Base-by-base conservation (phyloP, 2,888 invertebrate genomes). In the Cryptocephalus primarius region DNA sequence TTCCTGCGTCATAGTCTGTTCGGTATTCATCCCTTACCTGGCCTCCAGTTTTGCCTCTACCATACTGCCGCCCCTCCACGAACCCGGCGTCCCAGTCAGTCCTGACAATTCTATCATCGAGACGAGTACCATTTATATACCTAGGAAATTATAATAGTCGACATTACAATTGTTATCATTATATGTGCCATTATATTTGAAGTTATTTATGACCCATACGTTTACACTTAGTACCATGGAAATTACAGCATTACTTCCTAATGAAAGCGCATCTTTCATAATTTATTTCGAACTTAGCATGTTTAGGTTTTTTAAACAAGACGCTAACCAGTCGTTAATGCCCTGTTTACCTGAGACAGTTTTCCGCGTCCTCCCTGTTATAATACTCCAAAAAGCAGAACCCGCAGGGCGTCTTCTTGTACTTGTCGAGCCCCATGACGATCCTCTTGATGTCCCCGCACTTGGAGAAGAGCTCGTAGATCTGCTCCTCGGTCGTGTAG, bases 31-130 rank as follows among this genome's bases (percentile, higher is more conserved):
- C 99, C 60, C 97, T 80, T 4, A 97, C 91, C 88, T 90, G 67
- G 62, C 99, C 99, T 45, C 99, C 99, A 60, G 90, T 90, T 73
- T 94, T 95, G 45, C 99, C 99, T 57, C 99, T 78, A 32, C 99
- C 99, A 73, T 90, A 99, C 68, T 99, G 99, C 57, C 99, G 76
- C 2, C 99, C 99, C 74, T 99, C 99, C 52, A 90, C 80, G 70
- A 99, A 99, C 1, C 99, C 99, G 33, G 96, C 96, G 72, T 99
- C 99, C 96, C 96, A 99, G 71, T 99, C 99, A 46, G 94, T 92
- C 61, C 99, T 79, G 40, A 99, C 90, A 52, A 96, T 88, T 64
- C 99, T 79, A 66, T 99, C 99, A 71, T 99, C 99, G 43, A 99
- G 73, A 57, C 95, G 77, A 0, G 97, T 97, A 1, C 95, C 95